These are phyloP conservation scores for Mantis religiosa DNA, from an alignment of 2,888 invertebrate species.

Conservation along the genomic window DNA sequence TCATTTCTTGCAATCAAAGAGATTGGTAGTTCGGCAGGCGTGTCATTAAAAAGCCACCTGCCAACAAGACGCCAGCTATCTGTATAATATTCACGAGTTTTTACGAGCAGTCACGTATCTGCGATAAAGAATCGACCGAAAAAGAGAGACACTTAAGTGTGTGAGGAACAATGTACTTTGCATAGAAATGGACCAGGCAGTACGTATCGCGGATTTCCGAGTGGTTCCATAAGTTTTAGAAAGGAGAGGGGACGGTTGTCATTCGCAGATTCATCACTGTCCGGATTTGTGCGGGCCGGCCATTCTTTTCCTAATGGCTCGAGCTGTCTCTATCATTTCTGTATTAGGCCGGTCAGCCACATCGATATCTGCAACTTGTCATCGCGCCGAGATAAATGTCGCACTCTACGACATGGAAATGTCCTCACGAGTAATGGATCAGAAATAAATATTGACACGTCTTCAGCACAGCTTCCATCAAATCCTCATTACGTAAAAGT, in stretches of 20 bases:
- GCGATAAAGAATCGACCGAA: neutral
- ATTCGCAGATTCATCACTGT: neutral
- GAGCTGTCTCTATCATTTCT: neutral
- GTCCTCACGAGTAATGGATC: too few relatives aligned
- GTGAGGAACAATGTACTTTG: neutral
- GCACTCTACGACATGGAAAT: too few relatives aligned
- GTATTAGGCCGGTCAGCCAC: neutral
- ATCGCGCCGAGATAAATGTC: neutral
- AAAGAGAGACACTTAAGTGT: neutral
- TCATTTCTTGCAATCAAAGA: neutral
- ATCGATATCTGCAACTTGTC: neutral
- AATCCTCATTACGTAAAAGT: too few relatives aligned
- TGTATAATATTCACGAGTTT: neutral
- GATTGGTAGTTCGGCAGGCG: neutral
- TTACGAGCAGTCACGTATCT: neutral
- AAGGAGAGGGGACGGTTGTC: neutral
- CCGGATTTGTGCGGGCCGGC: neutral
- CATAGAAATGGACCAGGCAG: neutral
- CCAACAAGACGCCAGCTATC: neutral
- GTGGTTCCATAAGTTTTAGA: neutral
- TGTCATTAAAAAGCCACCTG: neutral
- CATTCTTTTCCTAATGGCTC: neutral
- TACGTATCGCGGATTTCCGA: neutral
- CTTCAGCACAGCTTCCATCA: too few relatives aligned
- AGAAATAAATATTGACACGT: too few relatives aligned